phyloP scores from a whole-genome alignment of 2,113 vertebrate genomes.

The Petroica traversi region DNA sequence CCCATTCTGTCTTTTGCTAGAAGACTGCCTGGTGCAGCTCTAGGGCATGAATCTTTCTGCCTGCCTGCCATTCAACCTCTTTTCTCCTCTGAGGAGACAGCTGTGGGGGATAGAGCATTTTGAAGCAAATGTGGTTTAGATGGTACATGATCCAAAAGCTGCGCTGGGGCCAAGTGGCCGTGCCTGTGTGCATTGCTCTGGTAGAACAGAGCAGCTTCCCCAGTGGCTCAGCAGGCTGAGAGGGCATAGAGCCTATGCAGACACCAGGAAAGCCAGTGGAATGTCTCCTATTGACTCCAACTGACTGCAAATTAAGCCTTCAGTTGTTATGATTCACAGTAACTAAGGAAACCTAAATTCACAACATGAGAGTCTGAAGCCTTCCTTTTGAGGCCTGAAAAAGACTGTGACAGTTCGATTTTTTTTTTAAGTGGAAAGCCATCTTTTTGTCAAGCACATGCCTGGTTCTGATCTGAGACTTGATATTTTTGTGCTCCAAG shows the following conservation, averaged over 20 bases:
- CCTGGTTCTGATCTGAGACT: not conserved
- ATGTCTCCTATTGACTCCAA: constrained; percentile 40
- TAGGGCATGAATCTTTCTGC: not conserved
- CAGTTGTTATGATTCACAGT: constrained; percentile 40
- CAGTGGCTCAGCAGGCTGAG: not conserved
- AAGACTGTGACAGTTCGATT: not conserved
- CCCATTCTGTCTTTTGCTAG: not conserved
- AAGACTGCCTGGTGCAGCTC: not conserved
- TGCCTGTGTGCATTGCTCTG: not conserved
- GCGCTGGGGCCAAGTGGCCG: not conserved
- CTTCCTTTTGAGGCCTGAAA: not conserved
- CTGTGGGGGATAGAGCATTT: not conserved
- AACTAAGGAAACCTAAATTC: constrained; percentile 59
- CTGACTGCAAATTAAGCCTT: constrained; percentile 42
- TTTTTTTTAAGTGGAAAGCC: not conserved
- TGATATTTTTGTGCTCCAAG: not conserved
- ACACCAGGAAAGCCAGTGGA: not conserved
- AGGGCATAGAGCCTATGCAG: not conserved
- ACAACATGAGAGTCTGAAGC: not conserved
- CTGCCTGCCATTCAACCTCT: not conserved
- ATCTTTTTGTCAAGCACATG: not conserved
- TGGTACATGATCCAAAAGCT: not conserved
- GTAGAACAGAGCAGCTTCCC: not conserved
- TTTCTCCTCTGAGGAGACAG: not conserved
- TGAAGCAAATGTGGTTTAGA: not conserved